A percentile compares a stretch with the other conserved stretches of the same genome.
phyloP scores from a whole-genome alignment of 2,113 vertebrate genomes.

The Daubentonia madagascariensis region DNA sequence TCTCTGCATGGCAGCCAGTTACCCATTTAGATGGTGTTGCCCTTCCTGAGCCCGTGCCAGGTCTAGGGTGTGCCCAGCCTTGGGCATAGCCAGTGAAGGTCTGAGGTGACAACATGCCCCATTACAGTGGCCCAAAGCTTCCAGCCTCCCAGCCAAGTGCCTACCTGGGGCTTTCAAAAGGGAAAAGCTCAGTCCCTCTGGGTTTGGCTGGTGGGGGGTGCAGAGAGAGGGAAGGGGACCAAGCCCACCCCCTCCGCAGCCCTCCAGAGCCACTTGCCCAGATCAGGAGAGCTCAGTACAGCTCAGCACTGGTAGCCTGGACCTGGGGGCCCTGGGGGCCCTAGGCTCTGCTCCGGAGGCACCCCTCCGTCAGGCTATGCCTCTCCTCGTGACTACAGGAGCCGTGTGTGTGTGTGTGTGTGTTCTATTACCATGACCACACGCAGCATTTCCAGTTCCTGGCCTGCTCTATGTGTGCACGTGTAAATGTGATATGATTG shows the following conservation, averaged over 20 bases:
- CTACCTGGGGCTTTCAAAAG: background rate
- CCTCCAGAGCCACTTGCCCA: background rate
- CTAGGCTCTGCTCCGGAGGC: background rate
- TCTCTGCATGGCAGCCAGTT: rapidly evolving
- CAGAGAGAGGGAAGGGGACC: background rate
- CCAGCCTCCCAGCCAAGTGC: background rate
- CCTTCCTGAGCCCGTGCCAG: background rate
- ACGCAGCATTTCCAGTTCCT: background rate
- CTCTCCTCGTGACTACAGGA: background rate
- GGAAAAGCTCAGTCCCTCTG: background rate
- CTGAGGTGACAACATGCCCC: background rate
- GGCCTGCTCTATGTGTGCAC: background rate
- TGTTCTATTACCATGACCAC: background rate
- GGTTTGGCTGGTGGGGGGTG: background rate
- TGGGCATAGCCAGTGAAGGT: background rate
- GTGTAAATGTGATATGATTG: background rate
- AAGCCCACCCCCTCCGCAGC: background rate
- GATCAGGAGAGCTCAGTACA: background rate
- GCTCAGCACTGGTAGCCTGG: background rate
- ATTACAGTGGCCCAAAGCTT: rapidly evolving
- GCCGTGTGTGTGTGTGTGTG: rapidly evolving
- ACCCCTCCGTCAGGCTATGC: background rate
- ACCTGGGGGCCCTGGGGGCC: background rate
- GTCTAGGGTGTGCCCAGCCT: background rate
- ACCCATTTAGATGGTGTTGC: background rate